Evolutionary conservation across 2,797 vertebrate species (phyloP), one percentile per base, ranked within the genome.

Genomic region (Pangasius macronema): DNA sequence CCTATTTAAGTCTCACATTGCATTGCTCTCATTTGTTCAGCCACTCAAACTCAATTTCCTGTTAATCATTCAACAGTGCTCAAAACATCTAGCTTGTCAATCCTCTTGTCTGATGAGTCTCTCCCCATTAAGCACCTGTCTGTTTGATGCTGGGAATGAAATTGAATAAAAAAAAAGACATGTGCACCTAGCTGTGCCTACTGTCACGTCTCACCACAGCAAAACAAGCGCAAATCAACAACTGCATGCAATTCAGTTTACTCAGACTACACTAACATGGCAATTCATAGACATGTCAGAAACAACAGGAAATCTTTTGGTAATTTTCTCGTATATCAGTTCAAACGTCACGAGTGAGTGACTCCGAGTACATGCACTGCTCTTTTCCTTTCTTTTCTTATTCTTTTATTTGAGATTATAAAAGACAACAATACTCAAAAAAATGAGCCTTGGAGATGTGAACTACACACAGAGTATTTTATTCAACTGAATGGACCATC

Each of bases 21-120:
- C 6, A 18, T 63, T 46, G 22, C 36, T 82, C 16, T 67, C 18
- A 65, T 82, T 82, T 67, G 42, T 82, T 82, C 42, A 67, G 49
- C 42, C 61, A 85, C 42, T 85, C 73, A 77, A 65, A 33, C 36
- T 85, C 20, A n/a, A 77, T 77, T 85, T 85, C 72, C 73, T 53
- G 42, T 63, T 85, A 51, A 65, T 63, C 84, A 85, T 22, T 76
- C 84, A 85, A 49, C 36, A 49, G 14, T 27, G 6, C 57, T 65
- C 57, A 5, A 51, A 63, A 20, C 59, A 65, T 65, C 39, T n/a
- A 75, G 84, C 42, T 49, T 51, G 57, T 85, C 72, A 76, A 51
- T 33, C 39, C 24, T 61, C 36, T 85, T 75, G 53, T 59, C 36
- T 22, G 83, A 75, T 30, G 39, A 73, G 83, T 30, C 83, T 46